Evolutionary conservation across 64 coral and sea anemone genomes (phyloP).

Genomic region (Pachyseris speciosa): DNA sequence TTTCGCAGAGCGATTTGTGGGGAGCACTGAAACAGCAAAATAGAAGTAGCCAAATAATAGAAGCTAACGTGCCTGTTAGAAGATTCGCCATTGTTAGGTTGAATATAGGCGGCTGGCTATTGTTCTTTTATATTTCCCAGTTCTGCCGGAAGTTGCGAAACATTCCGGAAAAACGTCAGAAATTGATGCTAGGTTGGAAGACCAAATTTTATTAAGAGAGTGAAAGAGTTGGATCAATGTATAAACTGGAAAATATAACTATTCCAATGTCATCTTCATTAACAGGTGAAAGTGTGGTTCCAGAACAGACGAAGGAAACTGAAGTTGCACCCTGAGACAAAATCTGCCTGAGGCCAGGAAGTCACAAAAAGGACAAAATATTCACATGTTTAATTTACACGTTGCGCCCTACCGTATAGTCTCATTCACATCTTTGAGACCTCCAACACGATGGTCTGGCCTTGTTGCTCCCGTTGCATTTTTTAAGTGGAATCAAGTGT

Average conservation of each 20-base stretch:
- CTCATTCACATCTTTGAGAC: constrained; percentile 4
- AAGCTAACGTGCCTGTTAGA: neutral
- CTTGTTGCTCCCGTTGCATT: neutral
- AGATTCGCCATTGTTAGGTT: constrained; percentile 12
- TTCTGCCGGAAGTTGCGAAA: neutral
- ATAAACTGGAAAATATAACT: neutral
- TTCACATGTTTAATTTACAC: neutral
- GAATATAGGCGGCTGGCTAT: neutral
- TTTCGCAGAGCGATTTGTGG: neutral
- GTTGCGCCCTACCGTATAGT: neutral
- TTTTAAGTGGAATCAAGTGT: constrained; percentile 21
- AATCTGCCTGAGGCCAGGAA: constrained; percentile 6
- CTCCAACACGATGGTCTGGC: constrained; percentile 12
- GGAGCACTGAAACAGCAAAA: constrained; percentile 12
- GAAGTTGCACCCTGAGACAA: neutral
- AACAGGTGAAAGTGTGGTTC: constrained; percentile 14
- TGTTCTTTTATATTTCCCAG: constrained; percentile 1
- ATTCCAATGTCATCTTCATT: constrained; percentile 3
- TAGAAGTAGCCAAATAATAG: neutral
- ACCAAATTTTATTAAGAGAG: neutral
- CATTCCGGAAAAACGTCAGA: neutral
- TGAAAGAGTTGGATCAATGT: neutral
- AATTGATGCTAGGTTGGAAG: neutral
- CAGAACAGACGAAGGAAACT: constrained; percentile 6
- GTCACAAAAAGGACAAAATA: constrained; percentile 4